These are phyloP conservation scores for Sternarchorhynchus goeldii DNA, from an alignment of 2,797 vertebrate genomes.

Conservation along the genomic window DNA sequence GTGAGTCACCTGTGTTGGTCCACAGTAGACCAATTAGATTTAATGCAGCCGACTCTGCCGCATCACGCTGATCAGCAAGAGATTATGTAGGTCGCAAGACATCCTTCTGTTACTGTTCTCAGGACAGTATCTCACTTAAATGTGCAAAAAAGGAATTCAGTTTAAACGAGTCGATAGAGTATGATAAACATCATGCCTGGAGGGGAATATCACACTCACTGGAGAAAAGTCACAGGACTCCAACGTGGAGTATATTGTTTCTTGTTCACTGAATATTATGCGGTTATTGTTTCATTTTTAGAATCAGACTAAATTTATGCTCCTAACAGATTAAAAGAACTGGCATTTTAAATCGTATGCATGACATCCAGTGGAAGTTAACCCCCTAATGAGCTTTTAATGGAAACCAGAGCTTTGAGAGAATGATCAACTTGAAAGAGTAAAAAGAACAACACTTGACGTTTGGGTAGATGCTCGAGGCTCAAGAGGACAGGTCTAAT, in stretches of 20 bases:
- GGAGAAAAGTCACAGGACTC: background rate
- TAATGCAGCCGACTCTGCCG: background rate
- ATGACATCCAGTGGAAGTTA: constrained; percentile 30
- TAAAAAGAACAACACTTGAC: constrained; percentile 36
- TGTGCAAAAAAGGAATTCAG: background rate
- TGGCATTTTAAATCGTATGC: constrained; percentile 39
- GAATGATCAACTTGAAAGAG: constrained; percentile 40
- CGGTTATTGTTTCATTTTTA: constrained; percentile 31
- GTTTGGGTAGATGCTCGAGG: constrained; percentile 17
- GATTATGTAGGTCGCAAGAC: background rate
- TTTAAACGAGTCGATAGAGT: background rate
- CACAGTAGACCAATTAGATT: background rate
- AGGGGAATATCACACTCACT: background rate
- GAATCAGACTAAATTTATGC: constrained; percentile 33
- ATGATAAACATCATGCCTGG: background rate
- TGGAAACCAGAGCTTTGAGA: constrained; percentile 40
- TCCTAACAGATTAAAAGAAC: constrained; percentile 39
- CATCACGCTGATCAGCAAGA: background rate
- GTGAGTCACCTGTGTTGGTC: background rate
- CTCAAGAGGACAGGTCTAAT: constrained; percentile 37
- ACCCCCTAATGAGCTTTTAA: constrained; percentile 46
- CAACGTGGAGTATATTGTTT: constrained; percentile 11
- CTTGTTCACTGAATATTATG: constrained; percentile 32
- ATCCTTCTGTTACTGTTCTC: constrained; percentile 4
- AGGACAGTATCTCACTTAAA: background rate